phyloP scores from a whole-genome alignment of 2,113 vertebrate species.

The Gobiocypris rarus region DNA sequence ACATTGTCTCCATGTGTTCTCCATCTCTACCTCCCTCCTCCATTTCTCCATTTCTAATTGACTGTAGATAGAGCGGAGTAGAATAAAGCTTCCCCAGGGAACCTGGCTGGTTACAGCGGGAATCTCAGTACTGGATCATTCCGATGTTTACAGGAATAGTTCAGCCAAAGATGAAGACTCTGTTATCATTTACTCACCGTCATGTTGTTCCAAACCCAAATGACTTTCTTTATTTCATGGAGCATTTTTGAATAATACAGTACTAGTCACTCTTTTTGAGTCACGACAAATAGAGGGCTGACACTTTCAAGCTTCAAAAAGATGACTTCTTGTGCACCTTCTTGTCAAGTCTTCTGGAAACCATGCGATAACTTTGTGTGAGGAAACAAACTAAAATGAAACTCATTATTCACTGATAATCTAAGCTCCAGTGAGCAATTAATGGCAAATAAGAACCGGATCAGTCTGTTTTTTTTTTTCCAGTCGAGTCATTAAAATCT shows the following conservation, averaged over 20 bases:
- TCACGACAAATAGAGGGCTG: background rate
- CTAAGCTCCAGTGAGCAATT: background rate
- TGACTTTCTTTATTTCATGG: background rate
- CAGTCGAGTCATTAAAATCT: slow-evolving; percentile 1
- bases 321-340: background rate
- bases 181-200: background rate
- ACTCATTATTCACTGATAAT: background rate
- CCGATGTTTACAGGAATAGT: slow-evolving; percentile 21
- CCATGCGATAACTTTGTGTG: background rate
- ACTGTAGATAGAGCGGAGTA: slow-evolving; percentile 44
- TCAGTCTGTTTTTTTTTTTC: background rate
- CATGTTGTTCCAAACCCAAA: background rate
- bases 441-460: background rate
- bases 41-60: slow-evolving; percentile 47
- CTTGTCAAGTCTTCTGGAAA: slow-evolving; percentile 2
- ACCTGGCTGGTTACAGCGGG: slow-evolving; percentile 39
- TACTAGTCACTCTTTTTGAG: background rate
- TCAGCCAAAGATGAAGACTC: slow-evolving; percentile 3
- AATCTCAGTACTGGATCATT: slow-evolving; percentile 48
- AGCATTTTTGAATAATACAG: background rate
- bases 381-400: slow-evolving; percentile 14
- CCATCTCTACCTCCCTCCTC: slow-evolving; percentile 27
- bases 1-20: slow-evolving; percentile 44
- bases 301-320: background rate
- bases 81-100: slow-evolving; percentile 43